phyloP scores from a whole-genome alignment of 2,113 vertebrate genomes.

The Podiceps cristatus region DNA sequence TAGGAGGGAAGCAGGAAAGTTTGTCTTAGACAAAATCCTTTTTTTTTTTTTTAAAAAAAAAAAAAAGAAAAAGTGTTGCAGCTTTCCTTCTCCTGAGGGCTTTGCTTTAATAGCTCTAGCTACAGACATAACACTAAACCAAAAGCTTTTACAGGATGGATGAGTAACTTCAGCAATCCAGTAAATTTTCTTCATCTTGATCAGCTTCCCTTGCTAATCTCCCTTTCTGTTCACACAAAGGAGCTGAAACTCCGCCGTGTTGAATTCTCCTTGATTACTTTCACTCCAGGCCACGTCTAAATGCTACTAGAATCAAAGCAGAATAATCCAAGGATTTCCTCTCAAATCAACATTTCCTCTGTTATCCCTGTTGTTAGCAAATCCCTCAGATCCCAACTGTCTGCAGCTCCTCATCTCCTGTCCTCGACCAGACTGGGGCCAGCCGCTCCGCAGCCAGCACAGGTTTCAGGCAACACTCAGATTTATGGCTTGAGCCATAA shows the following conservation, averaged over 20 bases:
- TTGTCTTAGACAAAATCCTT: not conserved
- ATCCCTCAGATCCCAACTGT: not conserved
- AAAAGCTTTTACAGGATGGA: not conserved
- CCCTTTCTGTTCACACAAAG: not conserved
- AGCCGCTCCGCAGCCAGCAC: not conserved
- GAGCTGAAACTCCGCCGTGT: not conserved
- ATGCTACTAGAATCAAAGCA: not conserved
- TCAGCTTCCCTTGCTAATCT: not conserved
- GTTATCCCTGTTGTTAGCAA: not conserved
- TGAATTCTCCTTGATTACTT: conserved; percentile 3
- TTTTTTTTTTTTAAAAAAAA: not conserved
- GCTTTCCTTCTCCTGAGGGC: not conserved
- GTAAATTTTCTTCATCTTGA: not conserved
- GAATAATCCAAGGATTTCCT: conserved; percentile 57
- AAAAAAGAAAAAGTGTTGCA: not conserved
- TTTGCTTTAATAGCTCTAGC: not conserved
- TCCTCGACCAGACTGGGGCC: rapidly evolving
- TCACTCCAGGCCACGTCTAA: conserved; percentile 3
- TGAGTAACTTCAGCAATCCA: not conserved
- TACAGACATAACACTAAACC: not conserved
- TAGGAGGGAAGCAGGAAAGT: not conserved
- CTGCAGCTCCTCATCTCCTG: not conserved
- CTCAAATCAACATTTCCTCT: conserved; percentile 22
- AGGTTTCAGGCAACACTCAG: not conserved
- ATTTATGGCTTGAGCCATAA: not conserved